Evolutionary conservation across 2,113 vertebrate genomes (phyloP), one percentile per base, ranked within the genome.

Genomic region (Mirza zaza): DNA sequence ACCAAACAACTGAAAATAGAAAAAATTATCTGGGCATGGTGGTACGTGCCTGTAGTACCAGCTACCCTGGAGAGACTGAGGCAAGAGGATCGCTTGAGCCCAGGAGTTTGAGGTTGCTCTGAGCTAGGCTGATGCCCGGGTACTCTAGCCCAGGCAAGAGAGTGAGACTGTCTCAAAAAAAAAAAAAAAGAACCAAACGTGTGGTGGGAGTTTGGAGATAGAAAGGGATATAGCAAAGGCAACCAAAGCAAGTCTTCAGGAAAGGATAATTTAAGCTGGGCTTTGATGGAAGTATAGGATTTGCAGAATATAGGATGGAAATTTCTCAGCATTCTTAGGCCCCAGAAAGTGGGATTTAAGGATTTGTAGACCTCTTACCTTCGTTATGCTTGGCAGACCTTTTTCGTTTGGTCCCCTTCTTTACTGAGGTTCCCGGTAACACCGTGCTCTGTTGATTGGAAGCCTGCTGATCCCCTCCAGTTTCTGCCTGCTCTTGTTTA

Each of bases 311-410:
- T 2, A 48, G 39, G 8, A 6, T 4, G 21, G 48, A 57, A 7
- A 52, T 75, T 27, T 70, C 45, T 48, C 20, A 17, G 10, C 52
- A 65, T 93, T 71, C 67, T 67, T 11, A 52, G 17, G 36, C 8
- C 17, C n/a, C 11, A 83, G 45, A 9, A 63, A 32, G 50, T 25
- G 20, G 2, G 10, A 67, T 21, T 2, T 29, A 36, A 50, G n/a
- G 42, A 29, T 29, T 15, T n/a, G 1, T 29, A 23, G 42, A n/a
- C 23, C 10, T 65, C 81, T 93, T 97, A 97, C 97, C 95, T 90
- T 92, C 52, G 1, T 65, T 48, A 1, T 55, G 52, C 25, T 71
- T 75, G 23, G 1, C 3, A 6, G 45, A 6, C 6, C 15, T 95
- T 76, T 87, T 97, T 3, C 65, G 52, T 92, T 87, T 97, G 39